A percentile compares a stretch with the other conserved stretches of the same genome.
Conservation (phyloP, 2,797 vertebrate species). For the Etheostoma nigrum region DNA sequence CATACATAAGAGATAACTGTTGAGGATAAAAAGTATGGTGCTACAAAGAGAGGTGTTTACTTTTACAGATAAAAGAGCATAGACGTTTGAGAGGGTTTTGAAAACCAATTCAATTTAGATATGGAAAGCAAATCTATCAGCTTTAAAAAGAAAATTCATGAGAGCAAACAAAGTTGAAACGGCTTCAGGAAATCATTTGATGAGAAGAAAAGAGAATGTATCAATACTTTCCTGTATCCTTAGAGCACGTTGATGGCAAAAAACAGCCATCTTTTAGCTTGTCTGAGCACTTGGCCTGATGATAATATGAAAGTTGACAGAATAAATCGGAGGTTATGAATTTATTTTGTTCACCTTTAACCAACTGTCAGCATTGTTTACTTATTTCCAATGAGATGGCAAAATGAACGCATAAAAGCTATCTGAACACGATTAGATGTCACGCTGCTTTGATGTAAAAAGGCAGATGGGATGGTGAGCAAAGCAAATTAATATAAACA, state of each 20-base stretch:
- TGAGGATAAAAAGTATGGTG: conserved; percentile 16
- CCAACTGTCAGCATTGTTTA: conserved; percentile 46
- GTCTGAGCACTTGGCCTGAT: conserved; percentile 1
- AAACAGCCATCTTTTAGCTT: not conserved
- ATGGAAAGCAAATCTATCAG: conserved; percentile 21
- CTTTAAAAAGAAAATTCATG: conserved; percentile 27
- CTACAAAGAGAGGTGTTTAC: conserved; percentile 42
- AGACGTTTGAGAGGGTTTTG: conserved; percentile 46
- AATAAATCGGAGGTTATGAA: conserved; percentile 35
- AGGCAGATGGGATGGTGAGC: conserved; percentile 12
- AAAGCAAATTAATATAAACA: conserved; percentile 46
- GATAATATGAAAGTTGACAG: conserved; percentile 37
- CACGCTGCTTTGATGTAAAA: conserved; percentile 27
- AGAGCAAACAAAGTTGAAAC: conserved; percentile 28
- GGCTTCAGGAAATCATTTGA: conserved; percentile 18
- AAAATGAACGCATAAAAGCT: conserved; percentile 36
- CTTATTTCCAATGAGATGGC: conserved; percentile 28
- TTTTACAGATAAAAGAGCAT: conserved; percentile 34
- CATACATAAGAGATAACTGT: conserved; percentile 50
- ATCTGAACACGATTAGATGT: conserved; percentile 34
- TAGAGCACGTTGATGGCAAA: not conserved
- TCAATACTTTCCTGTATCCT: conserved; percentile 18
- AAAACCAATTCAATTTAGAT: conserved; percentile 64
- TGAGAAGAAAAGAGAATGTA: conserved; percentile 28
- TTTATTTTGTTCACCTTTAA: conserved; percentile 56